These are phyloP conservation scores for Ochlodes sylvanus DNA, from an alignment of 2,888 invertebrate species.

Conservation along the genomic window DNA sequence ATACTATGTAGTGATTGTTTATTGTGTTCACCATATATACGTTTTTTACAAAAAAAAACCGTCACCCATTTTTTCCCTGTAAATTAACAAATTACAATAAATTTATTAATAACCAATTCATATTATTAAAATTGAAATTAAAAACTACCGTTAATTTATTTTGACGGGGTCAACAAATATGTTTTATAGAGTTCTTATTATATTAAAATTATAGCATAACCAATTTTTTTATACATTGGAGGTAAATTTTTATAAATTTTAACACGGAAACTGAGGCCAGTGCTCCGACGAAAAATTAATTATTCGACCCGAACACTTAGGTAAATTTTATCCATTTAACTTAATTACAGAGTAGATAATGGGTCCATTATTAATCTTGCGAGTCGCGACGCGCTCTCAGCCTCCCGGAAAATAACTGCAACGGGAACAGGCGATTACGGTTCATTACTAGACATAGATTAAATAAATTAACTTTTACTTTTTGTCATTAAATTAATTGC, in stretches of 20 bases:
- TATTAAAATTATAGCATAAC: no score
- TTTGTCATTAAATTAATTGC: conserved; percentile 11
- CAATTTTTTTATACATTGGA: no score
- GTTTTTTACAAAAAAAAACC: no score
- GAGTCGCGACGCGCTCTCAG: conserved; percentile 54
- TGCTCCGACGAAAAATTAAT: conserved; percentile 62
- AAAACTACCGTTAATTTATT: no score
- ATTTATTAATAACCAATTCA: no score
- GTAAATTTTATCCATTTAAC: conserved; percentile 73
- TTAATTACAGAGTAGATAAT: conserved; percentile 75
- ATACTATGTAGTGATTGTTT: no score
- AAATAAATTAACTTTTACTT: conserved; percentile 14
- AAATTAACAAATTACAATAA: no score
- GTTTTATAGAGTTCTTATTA: no score
- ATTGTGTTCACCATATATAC: no score
- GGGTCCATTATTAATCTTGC: conserved; percentile 70
- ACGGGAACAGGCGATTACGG: conserved; percentile 50
- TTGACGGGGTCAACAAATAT: no score
- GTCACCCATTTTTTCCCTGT: no score
- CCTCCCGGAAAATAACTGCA: conserved; percentile 52
- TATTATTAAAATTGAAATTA: no score
- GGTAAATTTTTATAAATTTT: conserved; percentile 3
- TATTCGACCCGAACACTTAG: conserved; percentile 62
- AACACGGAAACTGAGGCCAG: not conserved
- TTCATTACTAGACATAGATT: conserved; percentile 39